Percentiles rank a stretch among this genome's conserved stretches.
phyloP scores from a whole-genome alignment of 2,888 invertebrate genomes.

The Gisinianus flammeolus region DNA sequence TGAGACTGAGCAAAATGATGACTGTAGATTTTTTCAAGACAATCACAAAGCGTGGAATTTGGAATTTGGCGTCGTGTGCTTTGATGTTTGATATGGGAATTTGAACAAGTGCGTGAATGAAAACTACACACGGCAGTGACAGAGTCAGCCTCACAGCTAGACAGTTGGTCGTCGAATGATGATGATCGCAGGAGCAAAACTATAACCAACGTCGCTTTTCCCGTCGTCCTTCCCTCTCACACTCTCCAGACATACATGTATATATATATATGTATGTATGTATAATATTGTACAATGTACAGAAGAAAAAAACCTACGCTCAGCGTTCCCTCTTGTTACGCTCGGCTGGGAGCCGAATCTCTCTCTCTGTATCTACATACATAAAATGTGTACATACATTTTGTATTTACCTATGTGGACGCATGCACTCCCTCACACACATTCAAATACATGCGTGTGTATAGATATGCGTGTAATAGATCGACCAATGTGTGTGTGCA shows the following conservation, averaged over 20 bases:
- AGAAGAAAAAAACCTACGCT: no score
- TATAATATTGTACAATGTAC: no score
- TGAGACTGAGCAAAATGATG: no score
- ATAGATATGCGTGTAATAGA: background rate
- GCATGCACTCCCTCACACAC: background rate
- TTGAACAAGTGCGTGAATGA: no score
- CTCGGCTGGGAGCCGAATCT: background rate
- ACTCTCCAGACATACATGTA: background rate
- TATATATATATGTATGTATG: background rate
- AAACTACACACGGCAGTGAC: background rate
- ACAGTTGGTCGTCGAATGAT: conserved; percentile 33
- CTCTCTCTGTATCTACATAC: background rate
- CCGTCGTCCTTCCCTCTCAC: conserved; percentile 20
- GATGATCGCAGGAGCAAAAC: background rate
- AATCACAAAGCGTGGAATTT: no score
- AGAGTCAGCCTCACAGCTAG: conserved; percentile 13
- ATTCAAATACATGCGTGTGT: background rate
- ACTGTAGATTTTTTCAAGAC: no score
- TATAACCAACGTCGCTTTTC: conserved; percentile 6
- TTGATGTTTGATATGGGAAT: no score
- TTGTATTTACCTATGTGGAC: background rate
- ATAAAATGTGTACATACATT: background rate
- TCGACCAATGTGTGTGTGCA: background rate
- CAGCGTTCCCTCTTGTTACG: background rate
- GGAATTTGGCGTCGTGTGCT: no score